Conservation (phyloP, 2,888 invertebrate genomes). For the Eristalinus aeneus region DNA sequence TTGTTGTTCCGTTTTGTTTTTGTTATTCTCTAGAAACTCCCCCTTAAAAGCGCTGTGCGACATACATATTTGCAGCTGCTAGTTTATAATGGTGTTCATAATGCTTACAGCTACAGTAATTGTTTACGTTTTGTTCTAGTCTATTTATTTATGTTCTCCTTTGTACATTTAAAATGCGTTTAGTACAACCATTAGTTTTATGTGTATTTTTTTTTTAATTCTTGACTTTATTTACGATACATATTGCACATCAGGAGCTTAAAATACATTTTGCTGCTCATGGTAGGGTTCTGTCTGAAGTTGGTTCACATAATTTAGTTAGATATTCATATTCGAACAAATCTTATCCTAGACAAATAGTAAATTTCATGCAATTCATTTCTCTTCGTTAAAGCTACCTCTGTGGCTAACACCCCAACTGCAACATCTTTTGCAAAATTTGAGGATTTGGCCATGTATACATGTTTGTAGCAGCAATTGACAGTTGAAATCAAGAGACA, state of each 20-base stretch:
- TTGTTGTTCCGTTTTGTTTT: background rate
- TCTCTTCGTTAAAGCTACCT: too few relatives aligned
- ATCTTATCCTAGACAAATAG: too few relatives aligned
- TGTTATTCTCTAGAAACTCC: background rate
- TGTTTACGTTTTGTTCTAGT: background rate
- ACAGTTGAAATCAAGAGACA: too few relatives aligned
- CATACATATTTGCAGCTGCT: slow-evolving; percentile 18
- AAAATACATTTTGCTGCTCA: too few relatives aligned
- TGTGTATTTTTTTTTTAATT: background rate
- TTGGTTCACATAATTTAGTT: too few relatives aligned
- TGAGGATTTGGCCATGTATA: too few relatives aligned
- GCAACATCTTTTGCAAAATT: too few relatives aligned
- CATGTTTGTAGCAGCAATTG: too few relatives aligned
- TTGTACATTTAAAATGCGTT: slow-evolving; percentile 24
- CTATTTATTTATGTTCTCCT: slow-evolving; percentile 20
- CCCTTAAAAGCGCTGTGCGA: slow-evolving; percentile 25
- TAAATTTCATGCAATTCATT: too few relatives aligned
- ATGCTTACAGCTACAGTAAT: slow-evolving; percentile 28
- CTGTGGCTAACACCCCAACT: too few relatives aligned
- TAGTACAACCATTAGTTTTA: slow-evolving; percentile 3
- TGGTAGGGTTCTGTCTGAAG: background rate
- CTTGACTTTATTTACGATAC: background rate
- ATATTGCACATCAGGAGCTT: background rate
- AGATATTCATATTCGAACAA: too few relatives aligned
- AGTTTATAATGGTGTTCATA: slow-evolving; percentile 15